A percentile compares a stretch with the other conserved stretches of the same genome.
phyloP scores from a whole-genome alignment of 2,797 vertebrate genomes.

The Melanogrammus aeglefinus region DNA sequence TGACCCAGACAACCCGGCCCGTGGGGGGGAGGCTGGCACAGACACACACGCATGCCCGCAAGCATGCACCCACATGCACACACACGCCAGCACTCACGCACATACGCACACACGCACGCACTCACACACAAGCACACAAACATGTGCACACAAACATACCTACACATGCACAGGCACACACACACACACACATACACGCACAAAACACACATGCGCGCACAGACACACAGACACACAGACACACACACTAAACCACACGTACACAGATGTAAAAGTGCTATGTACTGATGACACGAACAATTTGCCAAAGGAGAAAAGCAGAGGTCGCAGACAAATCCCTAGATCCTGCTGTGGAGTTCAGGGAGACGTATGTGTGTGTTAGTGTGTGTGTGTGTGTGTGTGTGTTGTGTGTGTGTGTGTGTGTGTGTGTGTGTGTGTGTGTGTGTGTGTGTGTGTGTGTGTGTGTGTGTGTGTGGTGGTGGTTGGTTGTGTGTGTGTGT shows the following conservation, averaged over 20 bases:
- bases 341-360: conserved; percentile 34
- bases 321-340: conserved; percentile 61
- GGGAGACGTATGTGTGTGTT: conserved; percentile 15
- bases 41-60: conserved; percentile 21
- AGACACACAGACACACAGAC: neutral
- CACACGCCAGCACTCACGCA: conserved; percentile 20
- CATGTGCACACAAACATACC: too few species aligned
- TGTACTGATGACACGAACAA: neutral
- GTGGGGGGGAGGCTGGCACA: conserved; percentile 35
- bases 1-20: conserved; percentile 52
- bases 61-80: neutral
- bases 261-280: neutral
- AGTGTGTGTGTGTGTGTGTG: conserved; percentile 38
- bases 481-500: conserved; percentile 14
- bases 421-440: conserved; percentile 34
- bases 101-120: neutral
- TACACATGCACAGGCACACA: neutral
- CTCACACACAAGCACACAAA: too few species aligned
- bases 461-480: conserved; percentile 37
- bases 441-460: conserved; percentile 12
- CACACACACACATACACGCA: conserved; percentile 19
- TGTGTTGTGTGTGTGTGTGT: conserved; percentile 26
- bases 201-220: neutral
- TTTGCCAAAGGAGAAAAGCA: conserved; percentile 39
- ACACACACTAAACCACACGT: neutral